A percentile compares a stretch with the other conserved stretches of the same genome.
phyloP scores from a whole-genome alignment of 2,113 vertebrate genomes.

The Zosterops borbonicus region DNA sequence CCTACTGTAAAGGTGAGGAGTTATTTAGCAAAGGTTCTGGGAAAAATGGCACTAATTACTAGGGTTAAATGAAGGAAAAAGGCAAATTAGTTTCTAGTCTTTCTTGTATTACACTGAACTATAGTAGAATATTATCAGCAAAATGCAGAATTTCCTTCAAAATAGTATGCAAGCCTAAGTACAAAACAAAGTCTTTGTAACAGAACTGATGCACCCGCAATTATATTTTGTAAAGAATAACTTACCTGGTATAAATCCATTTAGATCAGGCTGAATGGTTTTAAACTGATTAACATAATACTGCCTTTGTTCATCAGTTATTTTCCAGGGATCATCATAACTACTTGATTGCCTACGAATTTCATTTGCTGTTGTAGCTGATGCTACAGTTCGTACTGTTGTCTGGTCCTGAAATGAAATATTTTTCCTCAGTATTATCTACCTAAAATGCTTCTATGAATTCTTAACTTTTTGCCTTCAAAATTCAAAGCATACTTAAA shows the following conservation, averaged over 20 bases:
- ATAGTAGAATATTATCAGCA: neutral
- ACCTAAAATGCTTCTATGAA: slow-evolving; percentile 51
- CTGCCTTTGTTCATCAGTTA: slow-evolving; percentile 98
- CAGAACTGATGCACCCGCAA: slow-evolving; percentile 17
- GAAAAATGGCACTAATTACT: neutral
- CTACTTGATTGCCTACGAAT: slow-evolving; percentile 96
- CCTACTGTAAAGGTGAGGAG: neutral
- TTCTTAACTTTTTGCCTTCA: slow-evolving; percentile 62
- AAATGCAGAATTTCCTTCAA: neutral
- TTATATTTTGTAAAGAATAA: slow-evolving; percentile 55
- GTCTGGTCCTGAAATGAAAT: slow-evolving; percentile 87
- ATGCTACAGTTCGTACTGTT: slow-evolving; percentile 91
- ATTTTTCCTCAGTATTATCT: slow-evolving; percentile 78
- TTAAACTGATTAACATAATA: slow-evolving; percentile 99
- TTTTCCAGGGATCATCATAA: slow-evolving; percentile 99
- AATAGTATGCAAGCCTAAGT: neutral
- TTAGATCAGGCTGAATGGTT: slow-evolving; percentile 97
- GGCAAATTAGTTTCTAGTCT: neutral
- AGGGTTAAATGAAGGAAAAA: neutral
- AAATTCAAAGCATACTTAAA: slow-evolving; percentile 66
- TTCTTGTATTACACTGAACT: neutral
- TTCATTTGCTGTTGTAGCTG: slow-evolving; percentile 89
- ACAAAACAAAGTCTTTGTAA: neutral
- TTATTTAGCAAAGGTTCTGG: neutral
- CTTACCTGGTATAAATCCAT: slow-evolving; percentile 97